Base-by-base conservation (phyloP, 2,888 invertebrate species). In the Pachydiplax longipennis region DNA sequence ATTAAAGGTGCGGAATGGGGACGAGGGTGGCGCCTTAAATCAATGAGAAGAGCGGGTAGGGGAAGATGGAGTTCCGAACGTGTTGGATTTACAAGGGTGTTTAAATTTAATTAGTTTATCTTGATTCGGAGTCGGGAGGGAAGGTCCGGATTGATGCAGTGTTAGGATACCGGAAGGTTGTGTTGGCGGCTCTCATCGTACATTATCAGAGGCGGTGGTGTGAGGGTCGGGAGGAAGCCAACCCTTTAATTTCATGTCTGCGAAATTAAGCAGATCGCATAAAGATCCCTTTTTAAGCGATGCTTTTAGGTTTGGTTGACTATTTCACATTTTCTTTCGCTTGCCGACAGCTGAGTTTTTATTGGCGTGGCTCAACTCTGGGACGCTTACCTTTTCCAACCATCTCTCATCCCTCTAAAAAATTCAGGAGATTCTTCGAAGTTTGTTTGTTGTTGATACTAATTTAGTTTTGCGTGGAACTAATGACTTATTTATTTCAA, bases 91-190 rank as follows among this genome's bases (percentile, higher is more conserved):
- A 37, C 87, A 61, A 87, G 87, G 87, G 87, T 22, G 61, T 87
- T 87, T 61, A 87, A 61, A 61, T 87, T 87, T 87, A 61, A 87
- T 87, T 87, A 87, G 61, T 61, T 87, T 87, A 61, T 87, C 87
- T 37, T 12, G 87, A 61, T 87, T 37, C 58, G 83, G 35, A 35
- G 35, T 22, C 25, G 25, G n/a, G 83, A 13, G 83, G 58, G 58
- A 53, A 25, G 82, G 82, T 82, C 82, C 25, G 18, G 53, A n/a
- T 48, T 58, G 58, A 83, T 83, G 58, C 83, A 83, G 58, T 83
- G 25, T 48, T 22, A 6, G 83, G 87, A 61, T 58, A 61, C 83
- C 83, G 58, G 35, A 58, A 87, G 87, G 37, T 37, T 61, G 61
- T 37, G 35, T 61, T 37, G 37, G 61, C 25, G 37, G 35, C 61